Conservation (phyloP, 2,888 invertebrate genomes). For the Barypeithes pellucidus region DNA sequence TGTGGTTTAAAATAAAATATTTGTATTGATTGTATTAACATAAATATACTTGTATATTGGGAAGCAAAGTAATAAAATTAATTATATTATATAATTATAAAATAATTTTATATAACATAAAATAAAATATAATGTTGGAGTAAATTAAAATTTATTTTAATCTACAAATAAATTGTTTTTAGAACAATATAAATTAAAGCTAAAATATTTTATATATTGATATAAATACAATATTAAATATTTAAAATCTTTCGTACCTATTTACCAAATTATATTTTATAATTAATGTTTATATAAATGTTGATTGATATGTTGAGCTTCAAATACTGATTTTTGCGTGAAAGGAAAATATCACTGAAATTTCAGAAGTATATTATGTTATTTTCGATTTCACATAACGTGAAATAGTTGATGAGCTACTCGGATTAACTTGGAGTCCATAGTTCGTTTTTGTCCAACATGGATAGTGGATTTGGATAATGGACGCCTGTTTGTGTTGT, state of each 20-base stretch:
- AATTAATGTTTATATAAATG: not conserved
- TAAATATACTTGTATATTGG: too few species aligned
- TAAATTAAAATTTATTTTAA: slow-evolving; percentile 41
- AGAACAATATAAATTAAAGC: slow-evolving; percentile 38
- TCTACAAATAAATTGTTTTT: slow-evolving; percentile 41
- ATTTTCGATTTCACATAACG: too few species aligned
- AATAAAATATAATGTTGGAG: slow-evolving; percentile 36
- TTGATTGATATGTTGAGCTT: not conserved
- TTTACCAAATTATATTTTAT: too few species aligned
- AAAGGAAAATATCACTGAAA: too few species aligned
- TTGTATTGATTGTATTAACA: too few species aligned
- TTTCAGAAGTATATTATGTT: too few species aligned
- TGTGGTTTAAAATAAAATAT: not conserved
- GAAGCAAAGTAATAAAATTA: slow-evolving; percentile 27
- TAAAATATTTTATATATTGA: not conserved
- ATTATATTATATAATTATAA: slow-evolving; percentile 42
- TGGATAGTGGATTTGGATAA: too few species aligned
- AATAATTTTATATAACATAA: slow-evolving; percentile 37
- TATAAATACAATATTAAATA: not conserved
- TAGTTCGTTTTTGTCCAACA: too few species aligned
- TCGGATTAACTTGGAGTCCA: too few species aligned
- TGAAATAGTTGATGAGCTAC: too few species aligned
- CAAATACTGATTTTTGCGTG: too few species aligned
- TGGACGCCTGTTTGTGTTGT: too few species aligned
- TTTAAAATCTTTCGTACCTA: not conserved